Conservation (phyloP, 2,797 vertebrate species). For the Chelidonichthys spinosus region DNA sequence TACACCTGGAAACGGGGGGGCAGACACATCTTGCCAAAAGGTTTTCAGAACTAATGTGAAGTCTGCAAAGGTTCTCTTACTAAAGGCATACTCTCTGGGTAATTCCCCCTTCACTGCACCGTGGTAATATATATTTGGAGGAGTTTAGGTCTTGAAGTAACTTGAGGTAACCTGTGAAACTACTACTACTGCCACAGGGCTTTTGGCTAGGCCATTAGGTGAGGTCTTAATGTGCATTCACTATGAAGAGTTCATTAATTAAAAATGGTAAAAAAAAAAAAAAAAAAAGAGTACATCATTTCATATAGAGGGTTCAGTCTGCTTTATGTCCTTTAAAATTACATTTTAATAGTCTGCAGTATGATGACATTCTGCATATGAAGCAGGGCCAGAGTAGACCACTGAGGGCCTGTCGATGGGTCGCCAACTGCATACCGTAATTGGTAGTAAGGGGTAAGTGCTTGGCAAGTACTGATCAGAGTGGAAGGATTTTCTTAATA, state of each 20-base stretch:
- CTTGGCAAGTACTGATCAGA: constrained; percentile 46
- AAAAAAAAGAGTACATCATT: constrained; percentile 28
- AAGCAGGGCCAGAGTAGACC: constrained; percentile 29
- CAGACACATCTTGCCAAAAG: neutral
- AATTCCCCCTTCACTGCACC: neutral
- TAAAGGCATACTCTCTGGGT: neutral
- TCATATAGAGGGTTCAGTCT: constrained; percentile 1
- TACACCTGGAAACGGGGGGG: neutral
- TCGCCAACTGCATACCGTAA: constrained; percentile 41
- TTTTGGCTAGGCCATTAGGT: constrained; percentile 30
- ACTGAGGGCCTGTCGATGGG: constrained; percentile 18
- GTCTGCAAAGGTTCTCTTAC: neutral
- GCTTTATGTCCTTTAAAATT: constrained; percentile 32
- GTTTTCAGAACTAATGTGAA: neutral
- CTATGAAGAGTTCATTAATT: constrained; percentile 52
- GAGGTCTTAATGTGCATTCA: constrained; percentile 33
- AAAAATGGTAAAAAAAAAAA: constrained; percentile 19
- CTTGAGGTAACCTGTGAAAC: neutral
- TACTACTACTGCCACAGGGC: neutral
- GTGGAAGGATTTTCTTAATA: constrained; percentile 37
- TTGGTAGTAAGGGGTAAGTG: constrained; percentile 42
- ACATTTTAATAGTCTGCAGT: constrained; percentile 38
- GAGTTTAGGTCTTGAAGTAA: neutral
- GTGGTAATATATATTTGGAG: constrained; percentile 1
- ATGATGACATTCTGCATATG: constrained; percentile 33